Percentiles rank a stretch among this genome's conserved stretches.
Conservation (phyloP, 2,888 invertebrate species). For the Morinoia aosen region DNA sequence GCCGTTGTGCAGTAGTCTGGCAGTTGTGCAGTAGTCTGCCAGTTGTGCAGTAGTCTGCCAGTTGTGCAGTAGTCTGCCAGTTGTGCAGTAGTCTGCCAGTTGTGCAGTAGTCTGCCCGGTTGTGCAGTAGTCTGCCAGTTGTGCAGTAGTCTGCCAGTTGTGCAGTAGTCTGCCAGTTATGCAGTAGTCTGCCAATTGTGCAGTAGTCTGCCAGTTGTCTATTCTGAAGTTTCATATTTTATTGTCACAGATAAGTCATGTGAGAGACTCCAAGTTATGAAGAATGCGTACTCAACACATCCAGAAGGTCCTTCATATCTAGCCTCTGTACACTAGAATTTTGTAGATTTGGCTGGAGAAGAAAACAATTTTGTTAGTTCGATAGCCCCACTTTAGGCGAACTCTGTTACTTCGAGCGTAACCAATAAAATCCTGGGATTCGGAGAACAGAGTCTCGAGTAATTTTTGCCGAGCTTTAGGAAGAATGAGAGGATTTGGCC, state of each 20-base stretch:
- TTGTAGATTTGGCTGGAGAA: not conserved
- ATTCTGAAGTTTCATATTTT: not conserved
- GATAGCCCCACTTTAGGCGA: not conserved
- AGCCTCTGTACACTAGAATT: not conserved
- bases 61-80: too few relatives aligned
- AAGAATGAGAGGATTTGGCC: not conserved
- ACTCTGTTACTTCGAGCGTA: not conserved
- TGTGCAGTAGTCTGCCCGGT: too few relatives aligned
- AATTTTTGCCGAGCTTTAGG: not conserved
- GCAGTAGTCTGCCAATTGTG: too few relatives aligned
- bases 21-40: too few relatives aligned
- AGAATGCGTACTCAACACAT: not conserved
- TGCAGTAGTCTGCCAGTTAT: too few relatives aligned
- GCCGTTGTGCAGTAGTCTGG: too few relatives aligned
- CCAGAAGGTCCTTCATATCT: not conserved
- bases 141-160: too few relatives aligned
- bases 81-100: too few relatives aligned
- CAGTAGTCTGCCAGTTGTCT: too few relatives aligned
- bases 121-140: too few relatives aligned
- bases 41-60: too few relatives aligned
- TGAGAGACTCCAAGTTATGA: not conserved
- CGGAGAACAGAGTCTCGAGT: not conserved
- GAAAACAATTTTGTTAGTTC: not conserved
- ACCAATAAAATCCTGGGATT: conserved; percentile 12
- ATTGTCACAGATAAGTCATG: not conserved